Base-by-base conservation (phyloP, 2,113 vertebrate genomes). In the Leucopsar rothschildi region DNA sequence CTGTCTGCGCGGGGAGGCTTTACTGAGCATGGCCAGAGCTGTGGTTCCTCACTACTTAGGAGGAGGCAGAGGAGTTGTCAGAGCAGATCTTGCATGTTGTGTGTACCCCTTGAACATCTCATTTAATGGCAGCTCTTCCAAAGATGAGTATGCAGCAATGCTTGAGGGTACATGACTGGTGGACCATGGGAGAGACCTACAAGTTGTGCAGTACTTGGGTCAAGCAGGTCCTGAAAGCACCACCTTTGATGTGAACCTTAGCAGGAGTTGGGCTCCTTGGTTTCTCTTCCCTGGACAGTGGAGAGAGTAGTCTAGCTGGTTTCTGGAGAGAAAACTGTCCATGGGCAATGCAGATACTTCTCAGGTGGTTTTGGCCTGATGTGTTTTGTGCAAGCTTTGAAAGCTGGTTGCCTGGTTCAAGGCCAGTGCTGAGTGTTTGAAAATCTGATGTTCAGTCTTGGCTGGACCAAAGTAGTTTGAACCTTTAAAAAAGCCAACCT, bases 81-180 rank as follows among this genome's bases (percentile, higher is more conserved):
- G 80, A 81, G 53, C 64, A 23, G 56, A 31, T 59, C 42, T 24
- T 3, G 0, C 19, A 15, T 80, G 50, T 75, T 77, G 5, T 22
- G 4, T 50, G 4, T 39, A 42, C 52, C 17, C 56, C 13, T 13
- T 28, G 19, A 93, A 53, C 47, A 40, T 57, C 63, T 72, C 16
- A 0, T 39, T 85, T 49, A 65, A 19, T 28, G 42, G 35, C 29
- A 47, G 45, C 75, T 71, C 55, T 88, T 94, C 31, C 40, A 37
- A 15, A 66, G 72, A 20, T 1, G 9, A 13, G 5, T 44, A 21
- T 3, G 4, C 9, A 50, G 29, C 45, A 0, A 0, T 49, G 29
- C 29, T 35, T 69, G 35, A 79, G 52, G 4, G 1, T 15, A 33
- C 7, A 0, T 56, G 49, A 31, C 45, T 57, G 57, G 12, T 73